Percentiles rank a stretch among this genome's conserved stretches.
phyloP scores from a whole-genome alignment of 64 coral and sea anemone genomes.

The Porites australiensis region DNA sequence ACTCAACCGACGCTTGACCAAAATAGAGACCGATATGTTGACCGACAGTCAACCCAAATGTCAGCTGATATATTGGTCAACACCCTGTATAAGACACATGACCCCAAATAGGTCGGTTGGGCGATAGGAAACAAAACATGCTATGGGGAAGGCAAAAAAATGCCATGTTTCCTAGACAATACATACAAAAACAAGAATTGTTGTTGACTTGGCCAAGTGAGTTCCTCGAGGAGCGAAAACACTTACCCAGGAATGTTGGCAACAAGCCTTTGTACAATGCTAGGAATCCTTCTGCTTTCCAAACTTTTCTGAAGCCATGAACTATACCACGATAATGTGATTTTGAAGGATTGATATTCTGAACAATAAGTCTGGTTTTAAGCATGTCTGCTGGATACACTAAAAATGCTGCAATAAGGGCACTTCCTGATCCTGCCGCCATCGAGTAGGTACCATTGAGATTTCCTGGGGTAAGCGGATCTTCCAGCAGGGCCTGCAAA shows the following conservation, averaged over 20 bases:
- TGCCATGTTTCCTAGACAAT: too few relatives aligned
- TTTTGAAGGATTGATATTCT: conserved; percentile 61
- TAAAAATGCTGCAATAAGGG: conserved; percentile 64
- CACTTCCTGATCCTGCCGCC: conserved; percentile 65
- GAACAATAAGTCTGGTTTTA: conserved; percentile 88
- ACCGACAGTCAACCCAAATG: too few relatives aligned
- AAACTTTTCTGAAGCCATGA: conserved; percentile 68
- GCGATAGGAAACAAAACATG: too few relatives aligned
- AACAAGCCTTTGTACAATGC: conserved; percentile 82
- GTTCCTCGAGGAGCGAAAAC: neutral
- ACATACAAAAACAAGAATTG: too few relatives aligned
- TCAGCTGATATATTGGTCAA: too few relatives aligned
- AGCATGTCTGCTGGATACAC: conserved; percentile 88
- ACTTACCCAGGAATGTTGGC: conserved; percentile 79
- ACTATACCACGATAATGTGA: conserved; percentile 74
- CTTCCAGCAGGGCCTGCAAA: conserved; percentile 72
- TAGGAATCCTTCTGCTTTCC: conserved; percentile 79
- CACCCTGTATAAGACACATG: too few relatives aligned
- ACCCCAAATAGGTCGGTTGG: too few relatives aligned
- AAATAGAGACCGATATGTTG: too few relatives aligned
- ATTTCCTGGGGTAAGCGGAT: conserved; percentile 66
- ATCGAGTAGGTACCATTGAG: conserved; percentile 48
- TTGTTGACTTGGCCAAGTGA: neutral
- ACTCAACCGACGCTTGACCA: too few relatives aligned
- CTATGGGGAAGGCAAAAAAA: too few relatives aligned